phyloP scores from a whole-genome alignment of 2,888 invertebrate species.

The Pelosia muscerda region DNA sequence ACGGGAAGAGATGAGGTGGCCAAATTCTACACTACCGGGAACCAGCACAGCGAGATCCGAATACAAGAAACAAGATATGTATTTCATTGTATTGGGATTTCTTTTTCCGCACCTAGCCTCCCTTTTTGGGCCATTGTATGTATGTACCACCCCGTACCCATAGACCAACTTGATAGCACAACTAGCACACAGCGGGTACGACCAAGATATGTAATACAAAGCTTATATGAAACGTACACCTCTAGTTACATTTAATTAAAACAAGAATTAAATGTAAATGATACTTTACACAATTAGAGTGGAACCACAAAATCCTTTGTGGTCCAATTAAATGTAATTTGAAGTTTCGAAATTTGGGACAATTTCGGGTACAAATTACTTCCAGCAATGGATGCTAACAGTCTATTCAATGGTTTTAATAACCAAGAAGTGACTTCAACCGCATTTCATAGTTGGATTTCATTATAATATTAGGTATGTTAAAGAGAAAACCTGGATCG shows the following conservation, averaged over 20 bases:
- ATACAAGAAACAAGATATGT: too few relatives aligned
- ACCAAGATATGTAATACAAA: background rate
- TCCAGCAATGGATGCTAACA: background rate
- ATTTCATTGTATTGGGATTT: too few relatives aligned
- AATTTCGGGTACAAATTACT: constrained; percentile 39
- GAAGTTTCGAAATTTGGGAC: constrained; percentile 40
- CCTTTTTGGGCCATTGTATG: too few relatives aligned
- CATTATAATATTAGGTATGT: background rate
- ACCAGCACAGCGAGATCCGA: too few relatives aligned
- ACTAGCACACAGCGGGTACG: too few relatives aligned
- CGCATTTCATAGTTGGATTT: background rate
- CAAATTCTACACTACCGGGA: too few relatives aligned
- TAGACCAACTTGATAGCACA: too few relatives aligned
- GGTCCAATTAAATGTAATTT: constrained; percentile 50
- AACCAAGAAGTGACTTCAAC: background rate
- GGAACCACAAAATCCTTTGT: constrained; percentile 36
- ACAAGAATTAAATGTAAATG: constrained; percentile 40
- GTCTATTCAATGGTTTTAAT: constrained; percentile 15
- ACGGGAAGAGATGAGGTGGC: too few relatives aligned
- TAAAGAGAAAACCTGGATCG: too few relatives aligned
- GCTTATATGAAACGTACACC: constrained; percentile 10
- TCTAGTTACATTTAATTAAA: constrained; percentile 18
- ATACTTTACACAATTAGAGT: constrained; percentile 37
- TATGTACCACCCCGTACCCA: too few relatives aligned
- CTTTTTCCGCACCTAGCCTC: too few relatives aligned